Conservation (phyloP, 2,888 invertebrate genomes). For the Gryllus longicercus region DNA sequence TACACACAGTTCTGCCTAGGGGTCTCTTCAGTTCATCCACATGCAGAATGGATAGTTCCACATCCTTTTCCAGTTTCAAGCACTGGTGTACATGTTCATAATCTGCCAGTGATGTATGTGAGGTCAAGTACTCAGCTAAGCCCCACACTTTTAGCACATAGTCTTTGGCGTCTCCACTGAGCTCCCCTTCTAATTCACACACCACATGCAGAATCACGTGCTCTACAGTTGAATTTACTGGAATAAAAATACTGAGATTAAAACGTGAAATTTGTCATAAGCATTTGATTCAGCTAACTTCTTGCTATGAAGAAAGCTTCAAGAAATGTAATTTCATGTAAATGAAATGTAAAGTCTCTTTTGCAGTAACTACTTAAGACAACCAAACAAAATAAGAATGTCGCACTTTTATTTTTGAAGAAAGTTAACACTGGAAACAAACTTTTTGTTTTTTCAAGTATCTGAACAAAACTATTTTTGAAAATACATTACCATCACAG, state of each 20-base stretch:
- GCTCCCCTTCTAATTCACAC: slow-evolving; percentile 73
- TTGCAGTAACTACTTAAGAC: too few species aligned
- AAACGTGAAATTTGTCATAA: neutral
- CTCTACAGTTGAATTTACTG: slow-evolving; percentile 82
- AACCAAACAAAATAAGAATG: too few species aligned
- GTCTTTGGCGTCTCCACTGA: slow-evolving; percentile 61
- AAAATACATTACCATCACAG: slow-evolving; percentile 71
- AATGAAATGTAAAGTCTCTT: too few species aligned
- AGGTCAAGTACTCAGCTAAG: slow-evolving; percentile 81
- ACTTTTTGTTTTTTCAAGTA: neutral
- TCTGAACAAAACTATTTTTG: too few species aligned
- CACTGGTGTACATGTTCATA: slow-evolving; percentile 93
- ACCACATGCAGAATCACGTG: slow-evolving; percentile 81
- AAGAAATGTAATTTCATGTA: too few species aligned
- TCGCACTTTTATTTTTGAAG: neutral
- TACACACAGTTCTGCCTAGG: slow-evolving; percentile 62
- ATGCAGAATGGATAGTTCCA: slow-evolving; percentile 56
- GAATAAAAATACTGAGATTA: slow-evolving; percentile 23
- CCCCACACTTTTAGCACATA: slow-evolving; percentile 79
- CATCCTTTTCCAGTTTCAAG: slow-evolving; percentile 87
- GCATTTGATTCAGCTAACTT: neutral
- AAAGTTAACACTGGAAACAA: neutral
- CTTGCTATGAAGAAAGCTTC: too few species aligned
- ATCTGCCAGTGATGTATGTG: slow-evolving; percentile 78
- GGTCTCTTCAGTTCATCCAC: slow-evolving; percentile 63